Base-by-base conservation (phyloP, 2,888 invertebrate species). In the Drosophila niveifrons region DNA sequence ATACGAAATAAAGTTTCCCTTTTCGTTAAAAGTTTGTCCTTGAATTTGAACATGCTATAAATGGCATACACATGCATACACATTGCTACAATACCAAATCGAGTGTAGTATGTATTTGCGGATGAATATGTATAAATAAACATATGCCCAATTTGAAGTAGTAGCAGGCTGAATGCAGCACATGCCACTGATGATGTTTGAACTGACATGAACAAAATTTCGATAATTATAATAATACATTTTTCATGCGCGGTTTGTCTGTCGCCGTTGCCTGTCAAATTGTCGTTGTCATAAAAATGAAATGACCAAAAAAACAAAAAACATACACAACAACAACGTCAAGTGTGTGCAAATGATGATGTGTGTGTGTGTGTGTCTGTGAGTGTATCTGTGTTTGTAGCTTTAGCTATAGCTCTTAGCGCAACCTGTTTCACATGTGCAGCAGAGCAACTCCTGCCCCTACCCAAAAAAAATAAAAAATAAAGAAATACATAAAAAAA, bases 261-360 rank as follows among this genome's bases (percentile, higher is more conserved):
- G 52, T 59, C 56, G 46, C 64, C 67, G 56, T 67, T 62, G 80
- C 66, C 78, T 80, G 80, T 85, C 88, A 85, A 82, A 85, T 80
- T 80, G 73, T 85, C 72, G 79, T 82, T 86, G 74, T 74, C 86
- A 82, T 85, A 84, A 82, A 88, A 78, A 73, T 71, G 65, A 74
- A 55, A 79, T 75, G 66, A 28, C 59, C 58, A 67, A 75, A 83
- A 85, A 65, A 75, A 83, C 82, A 65, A 51, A 50, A 50, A 61
- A 62, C 31, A 31, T 23, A 0, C 23, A 15, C 13, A 56, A 51
- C 52, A 67, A 61, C 57, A 74, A 56, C 50, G 51, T 75, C 69
- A 87, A 85, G 80, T 85, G 86, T 80, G 86, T 88, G 86, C 77
- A 63, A 87, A 83, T 81, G 75, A 48, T 55, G 15, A 23, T 43